Evolutionary conservation across 2,113 vertebrate genomes (phyloP).

Genomic region (Hiodon alosoides): DNA sequence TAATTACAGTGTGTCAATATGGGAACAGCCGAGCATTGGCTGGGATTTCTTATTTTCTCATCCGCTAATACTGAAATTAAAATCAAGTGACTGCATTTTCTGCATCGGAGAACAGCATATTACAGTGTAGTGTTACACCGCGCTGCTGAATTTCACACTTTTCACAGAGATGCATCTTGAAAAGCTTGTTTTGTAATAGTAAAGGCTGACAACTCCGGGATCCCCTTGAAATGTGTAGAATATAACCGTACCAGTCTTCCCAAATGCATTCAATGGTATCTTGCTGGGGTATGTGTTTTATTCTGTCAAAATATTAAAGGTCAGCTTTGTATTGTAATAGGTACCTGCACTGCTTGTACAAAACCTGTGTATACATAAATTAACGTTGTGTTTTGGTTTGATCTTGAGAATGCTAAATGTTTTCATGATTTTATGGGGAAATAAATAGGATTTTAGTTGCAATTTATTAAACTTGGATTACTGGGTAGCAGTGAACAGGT

Average conservation of each 20-base stretch:
- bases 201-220: constrained; percentile 11
- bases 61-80: constrained; percentile 5
- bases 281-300: not conserved
- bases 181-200: not conserved
- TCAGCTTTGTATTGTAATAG: not conserved
- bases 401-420: not conserved
- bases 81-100: constrained; percentile 8
- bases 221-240: constrained; percentile 1
- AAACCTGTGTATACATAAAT: not conserved
- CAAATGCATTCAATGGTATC: not conserved
- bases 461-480: no score
- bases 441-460: no score
- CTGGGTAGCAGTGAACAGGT: no score
- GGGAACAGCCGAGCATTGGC: constrained; percentile 10
- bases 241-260: not conserved
- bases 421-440: no score
- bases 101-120: constrained; percentile 8
- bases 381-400: not conserved
- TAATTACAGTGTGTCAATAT: constrained; percentile 28
- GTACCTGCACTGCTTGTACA: not conserved
- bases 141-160: constrained; percentile 49
- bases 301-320: not conserved
- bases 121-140: constrained; percentile 31
- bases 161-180: constrained; percentile 35
- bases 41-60: constrained; percentile 19